Conservation (phyloP, 2,888 invertebrate species). For the Mesorhabditis belari region DNA sequence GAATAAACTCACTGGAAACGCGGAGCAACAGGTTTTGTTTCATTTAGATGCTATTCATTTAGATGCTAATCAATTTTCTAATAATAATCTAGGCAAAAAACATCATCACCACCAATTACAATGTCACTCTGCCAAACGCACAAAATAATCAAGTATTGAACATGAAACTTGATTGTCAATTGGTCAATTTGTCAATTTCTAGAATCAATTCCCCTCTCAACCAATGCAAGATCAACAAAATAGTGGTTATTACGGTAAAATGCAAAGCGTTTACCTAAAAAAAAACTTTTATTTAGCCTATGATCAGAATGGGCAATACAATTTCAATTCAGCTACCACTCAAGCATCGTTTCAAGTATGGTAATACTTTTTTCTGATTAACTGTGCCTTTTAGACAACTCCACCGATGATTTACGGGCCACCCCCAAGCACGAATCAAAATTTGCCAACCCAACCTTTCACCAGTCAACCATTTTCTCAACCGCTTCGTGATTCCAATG, state of each 20-base stretch:
- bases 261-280: slow-evolving; percentile 1
- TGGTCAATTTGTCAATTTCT: not conserved
- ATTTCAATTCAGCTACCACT: not conserved
- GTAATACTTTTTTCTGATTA: not conserved
- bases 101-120: slow-evolving; percentile 22
- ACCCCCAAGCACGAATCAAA: not conserved
- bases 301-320: not conserved
- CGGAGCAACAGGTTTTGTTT: slow-evolving; percentile 1
- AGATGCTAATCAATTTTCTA: slow-evolving; percentile 9
- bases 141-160: not conserved
- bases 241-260: not conserved
- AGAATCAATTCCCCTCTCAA: not conserved
- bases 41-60: not conserved
- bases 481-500: no score
- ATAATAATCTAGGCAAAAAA: slow-evolving; percentile 10
- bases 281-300: not conserved
- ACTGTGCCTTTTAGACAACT: not conserved
- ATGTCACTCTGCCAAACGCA: not conserved
- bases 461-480: no score
- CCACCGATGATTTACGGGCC: not conserved
- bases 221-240: slow-evolving; percentile 5
- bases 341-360: not conserved
- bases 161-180: no score
- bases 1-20: slow-evolving; percentile 25
- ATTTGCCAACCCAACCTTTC: no score